A percentile compares a stretch with the other conserved stretches of the same genome.
Conservation (phyloP, 2,888 invertebrate genomes). For the Orthonevra nobilis region DNA sequence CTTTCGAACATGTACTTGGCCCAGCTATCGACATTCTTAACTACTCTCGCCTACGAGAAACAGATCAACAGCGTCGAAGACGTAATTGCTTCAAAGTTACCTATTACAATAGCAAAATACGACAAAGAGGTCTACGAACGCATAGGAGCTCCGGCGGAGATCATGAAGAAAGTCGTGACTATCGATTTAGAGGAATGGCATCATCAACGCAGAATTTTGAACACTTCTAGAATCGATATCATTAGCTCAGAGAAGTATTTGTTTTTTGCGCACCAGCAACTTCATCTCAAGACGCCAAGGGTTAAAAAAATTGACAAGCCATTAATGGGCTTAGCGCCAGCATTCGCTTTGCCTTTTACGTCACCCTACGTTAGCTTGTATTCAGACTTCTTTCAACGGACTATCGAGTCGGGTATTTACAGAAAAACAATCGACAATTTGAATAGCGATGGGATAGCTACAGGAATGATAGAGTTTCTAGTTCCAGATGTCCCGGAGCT, state of each 20-base stretch:
- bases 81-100: constrained; percentile 46
- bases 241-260: constrained; percentile 52
- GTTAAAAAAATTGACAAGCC: constrained; percentile 47
- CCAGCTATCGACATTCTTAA: constrained; percentile 75
- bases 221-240: constrained; percentile 53
- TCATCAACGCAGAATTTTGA: constrained; percentile 46
- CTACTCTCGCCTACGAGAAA: constrained; percentile 69
- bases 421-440: background rate
- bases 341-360: constrained; percentile 67
- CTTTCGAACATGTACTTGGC: constrained; percentile 75
- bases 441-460: constrained; percentile 54
- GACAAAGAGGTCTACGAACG: constrained; percentile 17
- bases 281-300: constrained; percentile 59
- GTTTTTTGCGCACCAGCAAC: constrained; percentile 72
- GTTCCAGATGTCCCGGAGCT: background rate
- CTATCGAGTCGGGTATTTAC: constrained; percentile 51
- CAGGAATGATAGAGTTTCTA: constrained; percentile 6
- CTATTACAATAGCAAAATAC: constrained; percentile 24
- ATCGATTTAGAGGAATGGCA: constrained; percentile 3
- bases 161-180: constrained; percentile 34
- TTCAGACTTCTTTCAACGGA: constrained; percentile 9
- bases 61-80: constrained; percentile 71
- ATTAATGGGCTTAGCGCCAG: constrained; percentile 51
- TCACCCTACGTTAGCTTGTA: constrained; percentile 67
- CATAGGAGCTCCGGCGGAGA: background rate